Evolutionary conservation across 2,113 vertebrate species (phyloP).

Genomic region (Heterocephalus glaber): DNA sequence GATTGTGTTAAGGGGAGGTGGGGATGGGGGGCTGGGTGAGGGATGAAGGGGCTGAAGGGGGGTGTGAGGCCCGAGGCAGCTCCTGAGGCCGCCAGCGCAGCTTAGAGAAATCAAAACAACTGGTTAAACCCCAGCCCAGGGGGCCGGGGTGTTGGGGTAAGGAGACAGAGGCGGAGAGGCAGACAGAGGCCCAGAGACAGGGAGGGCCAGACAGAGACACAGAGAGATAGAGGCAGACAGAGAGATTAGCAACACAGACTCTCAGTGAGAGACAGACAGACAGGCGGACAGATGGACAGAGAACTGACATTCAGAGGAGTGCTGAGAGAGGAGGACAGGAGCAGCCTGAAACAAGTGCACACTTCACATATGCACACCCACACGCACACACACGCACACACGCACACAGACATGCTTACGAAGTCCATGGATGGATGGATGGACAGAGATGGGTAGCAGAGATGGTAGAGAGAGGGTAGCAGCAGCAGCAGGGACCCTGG

Average conservation of each 20-base stretch:
- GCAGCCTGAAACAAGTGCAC: background rate
- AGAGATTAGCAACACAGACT: background rate
- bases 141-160: conserved; percentile 9
- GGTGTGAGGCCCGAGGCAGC: conserved; percentile 74
- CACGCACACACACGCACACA: background rate
- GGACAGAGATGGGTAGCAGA: background rate
- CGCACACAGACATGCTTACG: background rate
- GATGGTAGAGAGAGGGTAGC: background rate
- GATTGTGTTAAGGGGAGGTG: conserved; percentile 81
- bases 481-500: background rate
- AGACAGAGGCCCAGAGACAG: background rate
- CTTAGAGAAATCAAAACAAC: conserved; percentile 83
- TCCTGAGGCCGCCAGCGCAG: conserved; percentile 76
- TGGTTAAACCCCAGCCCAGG: conserved; percentile 79
- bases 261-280: background rate
- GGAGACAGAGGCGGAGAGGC: background rate
- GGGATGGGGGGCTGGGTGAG: conserved; percentile 70
- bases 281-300: background rate
- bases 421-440: background rate
- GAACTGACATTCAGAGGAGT: background rate
- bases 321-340: background rate
- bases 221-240: background rate
- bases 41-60: conserved; percentile 75
- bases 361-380: rapidly evolving
- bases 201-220: background rate